These are phyloP conservation scores for Chionodraco myersi DNA, from an alignment of 2,113 vertebrate genomes.

Conservation along the genomic window DNA sequence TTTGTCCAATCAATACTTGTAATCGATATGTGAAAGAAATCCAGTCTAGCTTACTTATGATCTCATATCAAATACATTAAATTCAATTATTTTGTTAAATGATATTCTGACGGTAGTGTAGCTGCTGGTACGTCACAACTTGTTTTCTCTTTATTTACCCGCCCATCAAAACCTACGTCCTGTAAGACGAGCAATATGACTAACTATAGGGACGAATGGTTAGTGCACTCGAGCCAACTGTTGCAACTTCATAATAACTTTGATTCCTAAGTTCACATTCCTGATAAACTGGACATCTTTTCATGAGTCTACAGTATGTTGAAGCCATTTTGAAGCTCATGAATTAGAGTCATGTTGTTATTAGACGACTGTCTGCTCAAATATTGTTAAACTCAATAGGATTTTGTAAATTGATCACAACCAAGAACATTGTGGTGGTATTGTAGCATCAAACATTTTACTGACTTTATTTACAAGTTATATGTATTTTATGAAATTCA, in stretches of 20 bases:
- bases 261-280: not conserved
- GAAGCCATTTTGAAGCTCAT: conserved; percentile 9
- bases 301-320: conserved; percentile 6
- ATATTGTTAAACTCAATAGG: not conserved
- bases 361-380: not conserved
- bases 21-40: too few relatives aligned
- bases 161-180: not conserved
- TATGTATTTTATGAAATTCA: not conserved
- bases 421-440: conserved; percentile 2
- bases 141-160: not conserved
- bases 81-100: not conserved
- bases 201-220: not conserved
- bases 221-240: not conserved
- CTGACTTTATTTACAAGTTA: not conserved
- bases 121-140: not conserved
- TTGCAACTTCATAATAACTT: too few relatives aligned
- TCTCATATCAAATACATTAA: conserved; percentile 19
- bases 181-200: conserved; percentile 31
- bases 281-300: conserved; percentile 4
- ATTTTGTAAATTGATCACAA: conserved; percentile 16
- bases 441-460: conserved; percentile 10
- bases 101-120: not conserved
- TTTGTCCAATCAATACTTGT: not conserved
- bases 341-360: not conserved
- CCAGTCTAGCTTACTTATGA: too few relatives aligned